phyloP scores from a whole-genome alignment of 2,113 vertebrate species.

The Urocolius indicus region DNA sequence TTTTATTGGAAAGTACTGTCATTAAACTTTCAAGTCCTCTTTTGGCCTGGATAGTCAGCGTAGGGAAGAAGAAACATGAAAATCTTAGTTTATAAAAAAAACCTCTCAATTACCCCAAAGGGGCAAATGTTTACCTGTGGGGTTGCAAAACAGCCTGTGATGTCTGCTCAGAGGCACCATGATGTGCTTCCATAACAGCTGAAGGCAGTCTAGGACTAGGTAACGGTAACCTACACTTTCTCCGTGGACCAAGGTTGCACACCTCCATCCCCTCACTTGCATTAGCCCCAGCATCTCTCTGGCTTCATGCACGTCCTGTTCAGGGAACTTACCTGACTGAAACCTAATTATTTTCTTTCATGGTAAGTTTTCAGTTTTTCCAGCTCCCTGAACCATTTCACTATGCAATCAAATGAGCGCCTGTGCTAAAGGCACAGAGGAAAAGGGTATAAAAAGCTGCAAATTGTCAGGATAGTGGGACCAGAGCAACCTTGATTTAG shows the following conservation, averaged over 20 bases:
- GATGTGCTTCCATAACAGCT: not conserved
- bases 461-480: not conserved
- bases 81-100: not conserved
- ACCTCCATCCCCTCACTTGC: not conserved
- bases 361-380: conserved; percentile 6
- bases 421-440: not conserved
- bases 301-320: rapidly evolving
- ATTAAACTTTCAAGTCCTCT: not conserved
- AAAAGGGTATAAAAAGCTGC: not conserved
- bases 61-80: not conserved
- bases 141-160: not conserved
- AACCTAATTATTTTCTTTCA: conserved; percentile 39
- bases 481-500: not conserved
- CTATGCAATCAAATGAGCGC: not conserved
- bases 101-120: not conserved
- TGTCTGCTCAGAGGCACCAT: not conserved
- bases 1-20: not conserved
- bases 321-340: not conserved
- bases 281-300: not conserved
- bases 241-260: not conserved
- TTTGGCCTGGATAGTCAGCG: not conserved
- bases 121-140: not conserved
- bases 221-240: not conserved
- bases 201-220: not conserved
- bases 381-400: conserved; percentile 6